Base-by-base conservation (phyloP, 1,140 invertebrate species). In the Calosoma granatense region DNA sequence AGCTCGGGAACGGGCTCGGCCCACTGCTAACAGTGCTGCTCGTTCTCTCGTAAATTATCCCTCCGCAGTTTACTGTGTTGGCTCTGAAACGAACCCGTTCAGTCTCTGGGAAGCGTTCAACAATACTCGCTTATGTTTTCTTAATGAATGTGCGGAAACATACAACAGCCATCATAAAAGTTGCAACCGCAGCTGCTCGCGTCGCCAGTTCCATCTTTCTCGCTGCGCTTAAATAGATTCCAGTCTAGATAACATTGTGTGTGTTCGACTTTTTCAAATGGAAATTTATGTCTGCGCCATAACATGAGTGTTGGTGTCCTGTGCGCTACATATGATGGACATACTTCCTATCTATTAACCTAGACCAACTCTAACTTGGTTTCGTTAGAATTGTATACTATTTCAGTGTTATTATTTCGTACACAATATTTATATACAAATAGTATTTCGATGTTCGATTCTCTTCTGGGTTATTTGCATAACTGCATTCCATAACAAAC, bases 91-190 rank as follows among this genome's bases (percentile, higher is more conserved):
- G 41, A 47, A 47, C 15, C 41, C 41, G 41, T 47, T 47, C 17
- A 47, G 17, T 9, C 17, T 47, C 17, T 47, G 41, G 9, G 15
- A 47, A 47, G 17, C 15, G 15, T 47, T 47, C 41, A 12, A 47
- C 41, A 47, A 47, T 47, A 47, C 41, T 6, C 41, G 41, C 41
- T 47, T 47, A 47, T 47, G 41, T 47, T 47, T 47, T 47, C 41
- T 17, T 47, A 47, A 47, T 47, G 41, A 47, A 47, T 47, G 9
- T 47, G 41, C 26, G 26, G 26, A 30, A 30, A 30, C 26, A 30
- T 30, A 30, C 6, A 30, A 30, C 14, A 14, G 26, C 14, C 14
- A 14, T 30, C 26, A 30, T 30, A 30, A 30, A 30, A 30, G 26
- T 30, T 30, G 26, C 26, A 30, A 30, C 26, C 26, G 14, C 26